phyloP scores from a whole-genome alignment of 1,140 invertebrate genomes.

The Drosophila tani region DNA sequence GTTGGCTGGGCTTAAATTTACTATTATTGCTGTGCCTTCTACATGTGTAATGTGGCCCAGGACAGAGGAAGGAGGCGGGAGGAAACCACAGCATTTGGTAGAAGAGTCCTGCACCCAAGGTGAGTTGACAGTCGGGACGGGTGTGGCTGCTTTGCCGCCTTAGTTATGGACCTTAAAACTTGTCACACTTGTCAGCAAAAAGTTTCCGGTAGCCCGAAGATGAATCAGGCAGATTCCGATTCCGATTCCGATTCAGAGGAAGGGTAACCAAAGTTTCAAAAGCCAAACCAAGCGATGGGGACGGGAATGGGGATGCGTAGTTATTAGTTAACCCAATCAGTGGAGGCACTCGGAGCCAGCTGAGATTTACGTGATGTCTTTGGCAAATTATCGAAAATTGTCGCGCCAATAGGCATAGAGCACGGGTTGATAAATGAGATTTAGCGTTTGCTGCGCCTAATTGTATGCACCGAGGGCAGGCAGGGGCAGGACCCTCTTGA shows the following conservation, averaged over 20 bases:
- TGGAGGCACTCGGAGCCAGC: not conserved
- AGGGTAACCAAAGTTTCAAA: slow-evolving; percentile 18
- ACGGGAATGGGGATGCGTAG: not conserved
- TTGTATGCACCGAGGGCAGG: slow-evolving; percentile 56
- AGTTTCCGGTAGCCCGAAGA: slow-evolving; percentile 34
- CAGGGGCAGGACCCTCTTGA: not conserved
- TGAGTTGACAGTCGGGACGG: slow-evolving; percentile 11
- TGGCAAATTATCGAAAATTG: slow-evolving; percentile 54
- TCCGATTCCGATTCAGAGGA: slow-evolving; percentile 1
- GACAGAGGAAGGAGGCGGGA: slow-evolving; percentile 2
- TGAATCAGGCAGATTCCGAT: not conserved
- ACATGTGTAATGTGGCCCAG: slow-evolving; percentile 73
- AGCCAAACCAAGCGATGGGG: not conserved
- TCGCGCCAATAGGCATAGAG: slow-evolving; percentile 3
- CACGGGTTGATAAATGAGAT: slow-evolving; percentile 73
- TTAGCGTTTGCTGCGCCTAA: slow-evolving; percentile 60
- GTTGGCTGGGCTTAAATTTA: slow-evolving; percentile 58
- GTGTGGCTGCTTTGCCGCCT: slow-evolving; percentile 18
- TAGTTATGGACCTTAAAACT: slow-evolving; percentile 74
- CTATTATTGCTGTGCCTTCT: slow-evolving; percentile 62
- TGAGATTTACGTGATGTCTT: slow-evolving; percentile 29
- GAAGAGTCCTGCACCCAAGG: slow-evolving; percentile 32
- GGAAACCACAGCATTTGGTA: slow-evolving; percentile 59
- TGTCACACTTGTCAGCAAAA: slow-evolving; percentile 77
- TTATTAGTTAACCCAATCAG: slow-evolving; percentile 49